Conservation (phyloP, 2,888 invertebrate genomes). For the Mycogona germanica region DNA sequence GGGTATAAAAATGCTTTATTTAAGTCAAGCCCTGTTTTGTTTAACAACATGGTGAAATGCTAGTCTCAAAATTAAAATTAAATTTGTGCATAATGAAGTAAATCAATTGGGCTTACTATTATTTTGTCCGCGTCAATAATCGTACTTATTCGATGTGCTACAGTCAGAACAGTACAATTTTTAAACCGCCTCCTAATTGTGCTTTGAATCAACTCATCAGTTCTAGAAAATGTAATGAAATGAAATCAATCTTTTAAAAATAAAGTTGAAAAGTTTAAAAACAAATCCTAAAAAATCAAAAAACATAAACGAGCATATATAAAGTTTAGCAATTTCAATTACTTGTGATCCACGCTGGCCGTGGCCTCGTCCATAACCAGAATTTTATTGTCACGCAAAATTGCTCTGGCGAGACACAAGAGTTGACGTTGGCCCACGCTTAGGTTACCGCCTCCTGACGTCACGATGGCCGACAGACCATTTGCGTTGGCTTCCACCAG, state of each 20-base stretch:
- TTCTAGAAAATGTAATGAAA: neutral
- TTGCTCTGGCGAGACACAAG: conserved; percentile 19
- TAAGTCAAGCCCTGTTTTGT: too few relatives aligned
- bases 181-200: neutral
- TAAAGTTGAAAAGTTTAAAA: too few relatives aligned
- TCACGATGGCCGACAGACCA: conserved; percentile 13
- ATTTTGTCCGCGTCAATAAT: too few relatives aligned
- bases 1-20: too few relatives aligned
- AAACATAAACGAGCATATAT: neutral
- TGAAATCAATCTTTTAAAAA: neutral
- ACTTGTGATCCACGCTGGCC: conserved; percentile 7
- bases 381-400: conserved; percentile 18
- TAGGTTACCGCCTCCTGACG: conserved; percentile 18
- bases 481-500: conserved; percentile 4
- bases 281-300: too few relatives aligned
- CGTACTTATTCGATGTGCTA: too few relatives aligned
- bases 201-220: neutral
- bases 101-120: too few relatives aligned
- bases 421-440: conserved; percentile 20
- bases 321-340: neutral
- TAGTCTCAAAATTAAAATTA: too few relatives aligned
- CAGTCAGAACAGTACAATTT: too few relatives aligned
- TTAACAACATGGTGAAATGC: too few relatives aligned
- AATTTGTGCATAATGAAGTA: too few relatives aligned
- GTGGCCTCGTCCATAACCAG: conserved; percentile 21